Base-by-base conservation (phyloP, 2,888 invertebrate genomes). In the Folsomia candida region DNA sequence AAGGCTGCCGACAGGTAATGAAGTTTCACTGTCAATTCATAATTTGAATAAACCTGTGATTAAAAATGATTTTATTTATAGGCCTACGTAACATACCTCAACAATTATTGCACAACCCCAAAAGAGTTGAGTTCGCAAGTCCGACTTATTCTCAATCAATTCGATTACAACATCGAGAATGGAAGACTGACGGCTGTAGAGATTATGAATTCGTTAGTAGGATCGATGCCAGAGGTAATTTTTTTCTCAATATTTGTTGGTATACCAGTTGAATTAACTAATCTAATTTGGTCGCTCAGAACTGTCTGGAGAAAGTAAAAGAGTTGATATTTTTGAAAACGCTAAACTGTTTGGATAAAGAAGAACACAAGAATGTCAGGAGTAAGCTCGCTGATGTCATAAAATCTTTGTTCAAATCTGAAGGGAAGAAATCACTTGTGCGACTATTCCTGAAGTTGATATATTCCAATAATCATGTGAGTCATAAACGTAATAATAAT, bases 101-200 rank as follows among this genome's bases (percentile, higher is more conserved):
- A 69, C 27, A 76, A 76, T 47, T 76, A 76, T 61, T 64, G 73
- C 51, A 74, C 75, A 4, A 67, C 73, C 51, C 74, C 73, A 37
- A 73, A 76, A 70, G 72, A 74, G 2, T 57, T 74, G 47, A 57
- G 70, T 24, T 29, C 69, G 14, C 73, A 76, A 67, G 73, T 74
- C 9, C 71, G 70, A 27, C 58, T 72, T 2, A 76, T 76, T 64
- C 66, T 76, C 18, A 63, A 69, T 0, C 72, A 76, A 58, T 60
- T 76, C 24, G 72, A 74, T 14, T 76, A 74, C 58, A 29, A 63
- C 20, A 71, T 70, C 29, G 73, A 73, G 22, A 71, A 28, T 68
- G 76, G 76, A 2, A 37, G 76, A 2, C 29, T 70, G 4, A 73
- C 74, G 6, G 76, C 76, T 2, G 71, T 70, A 1, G 70, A 69